A percentile compares a stretch with the other conserved stretches of the same genome.
phyloP scores from a whole-genome alignment of 2,888 invertebrate species.

The Orthosia cruda region DNA sequence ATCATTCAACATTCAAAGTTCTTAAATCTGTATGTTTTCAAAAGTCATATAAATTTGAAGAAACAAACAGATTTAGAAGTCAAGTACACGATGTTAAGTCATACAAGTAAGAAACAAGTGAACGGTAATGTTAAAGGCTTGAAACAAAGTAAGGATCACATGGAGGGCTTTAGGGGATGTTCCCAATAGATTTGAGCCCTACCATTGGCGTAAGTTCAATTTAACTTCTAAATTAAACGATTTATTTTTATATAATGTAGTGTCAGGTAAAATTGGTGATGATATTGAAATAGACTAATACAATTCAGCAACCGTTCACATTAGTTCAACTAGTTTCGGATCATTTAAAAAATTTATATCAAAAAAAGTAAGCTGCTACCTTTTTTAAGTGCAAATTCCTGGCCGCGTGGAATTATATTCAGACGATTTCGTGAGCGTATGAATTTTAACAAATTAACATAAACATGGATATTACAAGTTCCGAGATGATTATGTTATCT shows the following conservation, averaged over 20 bases:
- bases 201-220: slow-evolving; percentile 56
- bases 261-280: no score
- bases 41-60: slow-evolving; percentile 24
- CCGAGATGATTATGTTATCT: no score
- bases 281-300: no score
- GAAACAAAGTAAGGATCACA: slow-evolving; percentile 75
- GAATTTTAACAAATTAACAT: no score
- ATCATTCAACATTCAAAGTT: not conserved
- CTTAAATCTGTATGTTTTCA: not conserved
- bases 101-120: slow-evolving; percentile 71
- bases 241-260: not conserved
- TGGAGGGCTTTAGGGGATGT: slow-evolving; percentile 70
- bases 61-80: slow-evolving; percentile 49
- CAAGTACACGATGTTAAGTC: slow-evolving; percentile 58
- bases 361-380: no score
- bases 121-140: slow-evolving; percentile 73
- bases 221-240: not conserved
- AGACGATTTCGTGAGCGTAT: no score
- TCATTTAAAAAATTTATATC: no score
- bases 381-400: no score
- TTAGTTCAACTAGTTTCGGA: no score
- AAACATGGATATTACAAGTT: no score
- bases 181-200: slow-evolving; percentile 70
- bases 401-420: no score
- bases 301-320: no score